A percentile compares a stretch with the other conserved stretches of the same genome.
These are phyloP conservation scores for Calyptomena viridis DNA, from an alignment of 2,113 vertebrate species.

Conservation along the genomic window DNA sequence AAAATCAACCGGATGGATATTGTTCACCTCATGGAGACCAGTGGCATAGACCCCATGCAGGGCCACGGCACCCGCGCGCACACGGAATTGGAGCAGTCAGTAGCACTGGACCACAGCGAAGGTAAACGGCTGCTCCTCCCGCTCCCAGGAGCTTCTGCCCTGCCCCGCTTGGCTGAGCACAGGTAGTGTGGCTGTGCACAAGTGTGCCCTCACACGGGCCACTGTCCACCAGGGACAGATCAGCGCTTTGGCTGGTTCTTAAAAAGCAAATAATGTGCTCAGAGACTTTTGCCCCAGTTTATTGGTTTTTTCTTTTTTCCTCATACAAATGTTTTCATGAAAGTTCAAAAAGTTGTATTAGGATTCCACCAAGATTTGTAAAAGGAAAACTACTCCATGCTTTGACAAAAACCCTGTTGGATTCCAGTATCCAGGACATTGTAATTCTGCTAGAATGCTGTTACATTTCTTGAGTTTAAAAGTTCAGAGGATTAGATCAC, in stretches of 20 bases:
- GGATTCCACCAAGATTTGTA: background rate
- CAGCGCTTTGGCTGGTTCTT: background rate
- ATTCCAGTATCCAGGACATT: background rate
- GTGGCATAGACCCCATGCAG: constrained; percentile 74
- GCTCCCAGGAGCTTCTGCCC: background rate
- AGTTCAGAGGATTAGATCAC: background rate
- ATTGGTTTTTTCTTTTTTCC: background rate
- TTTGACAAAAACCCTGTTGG: background rate
- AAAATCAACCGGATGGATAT: constrained; percentile 98
- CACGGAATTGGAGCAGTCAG: constrained; percentile 87
- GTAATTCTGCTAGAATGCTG: background rate
- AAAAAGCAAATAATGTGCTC: background rate
- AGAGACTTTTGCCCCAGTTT: background rate
- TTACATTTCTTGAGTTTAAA: background rate
- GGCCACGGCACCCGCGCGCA: constrained; percentile 81
- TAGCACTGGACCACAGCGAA: constrained; percentile 90
- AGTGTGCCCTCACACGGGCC: rapidly evolving
- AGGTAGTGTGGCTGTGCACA: rapidly evolving
- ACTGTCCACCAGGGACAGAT: rapidly evolving
- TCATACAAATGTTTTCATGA: background rate
- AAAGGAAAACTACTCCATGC: background rate
- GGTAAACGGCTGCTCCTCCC: constrained; percentile 60
- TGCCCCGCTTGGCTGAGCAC: background rate
- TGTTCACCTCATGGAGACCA: constrained; percentile 90
- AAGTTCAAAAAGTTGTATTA: background rate